Evolutionary conservation across 2,888 invertebrate species (phyloP).

Genomic region (Microdon myrmicae): DNA sequence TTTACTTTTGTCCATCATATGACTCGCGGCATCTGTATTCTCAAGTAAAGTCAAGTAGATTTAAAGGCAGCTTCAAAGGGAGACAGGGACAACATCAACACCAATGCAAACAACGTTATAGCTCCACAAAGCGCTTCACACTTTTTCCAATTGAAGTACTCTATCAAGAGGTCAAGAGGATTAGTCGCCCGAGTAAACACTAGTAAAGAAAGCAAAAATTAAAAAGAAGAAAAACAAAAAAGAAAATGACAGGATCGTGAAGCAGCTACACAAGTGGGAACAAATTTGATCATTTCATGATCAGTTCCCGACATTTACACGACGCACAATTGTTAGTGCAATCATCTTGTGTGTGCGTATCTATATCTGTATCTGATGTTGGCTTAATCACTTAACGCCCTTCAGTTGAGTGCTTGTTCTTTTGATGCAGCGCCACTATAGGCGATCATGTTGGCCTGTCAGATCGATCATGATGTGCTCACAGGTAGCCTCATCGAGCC

Average conservation of each 20-base stretch:
- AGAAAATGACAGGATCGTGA: too few species aligned
- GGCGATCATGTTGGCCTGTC: too few species aligned
- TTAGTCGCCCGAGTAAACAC: slow-evolving; percentile 29
- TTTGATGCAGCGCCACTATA: too few species aligned
- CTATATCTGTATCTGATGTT: too few species aligned
- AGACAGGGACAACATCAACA: slow-evolving; percentile 27
- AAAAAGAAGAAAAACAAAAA: too few species aligned
- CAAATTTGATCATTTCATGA: slow-evolving; percentile 48
- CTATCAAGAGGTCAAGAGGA: slow-evolving; percentile 47
- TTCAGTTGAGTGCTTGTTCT: slow-evolving; percentile 48
- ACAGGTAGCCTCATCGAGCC: slow-evolving; percentile 42
- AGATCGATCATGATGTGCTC: slow-evolving; percentile 41
- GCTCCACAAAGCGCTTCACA: slow-evolving; percentile 34
- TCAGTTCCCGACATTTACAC: slow-evolving; percentile 46
- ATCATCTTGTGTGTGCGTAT: too few species aligned
- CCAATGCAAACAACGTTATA: slow-evolving; percentile 32
- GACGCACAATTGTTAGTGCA: slow-evolving; percentile 29
- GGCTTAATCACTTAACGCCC: slow-evolving; percentile 50
- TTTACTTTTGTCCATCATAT: too few species aligned
- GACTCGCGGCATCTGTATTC: too few species aligned
- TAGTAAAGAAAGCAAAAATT: too few species aligned
- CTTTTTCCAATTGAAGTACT: slow-evolving; percentile 36
- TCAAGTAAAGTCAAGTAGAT: too few species aligned
- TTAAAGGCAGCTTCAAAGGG: too few species aligned
- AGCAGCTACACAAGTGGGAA: too few species aligned